Evolutionary conservation across 2,888 invertebrate genomes (phyloP).

Genomic region (Amiota minor): DNA sequence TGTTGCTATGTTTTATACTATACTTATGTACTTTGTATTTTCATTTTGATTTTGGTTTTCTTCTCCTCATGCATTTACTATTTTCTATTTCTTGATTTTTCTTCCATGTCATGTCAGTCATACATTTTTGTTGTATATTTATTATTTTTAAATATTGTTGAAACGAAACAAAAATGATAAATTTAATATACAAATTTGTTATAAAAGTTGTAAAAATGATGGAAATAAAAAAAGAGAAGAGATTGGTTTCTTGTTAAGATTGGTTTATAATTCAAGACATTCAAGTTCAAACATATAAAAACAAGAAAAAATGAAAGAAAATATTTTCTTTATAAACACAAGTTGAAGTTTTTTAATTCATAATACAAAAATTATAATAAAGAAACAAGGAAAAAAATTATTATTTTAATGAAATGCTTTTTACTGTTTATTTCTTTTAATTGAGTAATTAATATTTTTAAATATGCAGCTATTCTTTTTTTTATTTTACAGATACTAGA

Average conservation of each 20-base stretch:
- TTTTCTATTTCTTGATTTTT: neutral
- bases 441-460: too few species aligned
- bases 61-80: too few species aligned
- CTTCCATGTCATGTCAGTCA: neutral
- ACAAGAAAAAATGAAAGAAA: conserved; percentile 22
- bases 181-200: neutral
- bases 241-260: conserved; percentile 66
- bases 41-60: too few species aligned
- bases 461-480: too few species aligned
- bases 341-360: conserved; percentile 42
- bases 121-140: neutral
- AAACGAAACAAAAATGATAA: neutral
- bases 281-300: conserved; percentile 58
- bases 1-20: too few species aligned
- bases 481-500: too few species aligned
- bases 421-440: neutral
- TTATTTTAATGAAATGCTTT: conserved; percentile 1
- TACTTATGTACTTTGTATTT: too few species aligned
- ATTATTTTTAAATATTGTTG: neutral
- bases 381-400: conserved; percentile 33
- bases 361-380: conserved; percentile 59
- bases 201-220: neutral
- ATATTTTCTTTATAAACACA: conserved; percentile 25
- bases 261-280: conserved; percentile 62
- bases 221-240: conserved; percentile 22